Conservation (phyloP, 2,888 invertebrate genomes). For the Linnaemya vulpina region DNA sequence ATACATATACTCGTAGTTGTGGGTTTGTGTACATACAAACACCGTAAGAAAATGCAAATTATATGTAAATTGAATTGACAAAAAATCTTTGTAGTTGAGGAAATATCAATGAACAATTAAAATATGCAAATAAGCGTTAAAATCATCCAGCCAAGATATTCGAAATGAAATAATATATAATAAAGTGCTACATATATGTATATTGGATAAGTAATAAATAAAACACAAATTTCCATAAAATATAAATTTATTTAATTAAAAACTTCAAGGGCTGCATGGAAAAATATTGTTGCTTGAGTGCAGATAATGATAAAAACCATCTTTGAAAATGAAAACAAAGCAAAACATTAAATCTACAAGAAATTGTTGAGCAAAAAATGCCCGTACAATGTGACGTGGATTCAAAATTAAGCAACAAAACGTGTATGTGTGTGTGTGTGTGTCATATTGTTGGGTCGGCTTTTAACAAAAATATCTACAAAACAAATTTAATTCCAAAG, state of each 20-base stretch:
- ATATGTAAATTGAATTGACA: too few relatives aligned
- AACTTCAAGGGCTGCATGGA: slow-evolving; percentile 1
- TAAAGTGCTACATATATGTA: background rate
- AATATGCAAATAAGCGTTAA: background rate
- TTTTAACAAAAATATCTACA: background rate
- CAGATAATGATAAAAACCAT: background rate
- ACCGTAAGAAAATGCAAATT: too few relatives aligned
- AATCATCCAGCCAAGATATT: background rate
- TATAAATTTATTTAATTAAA: background rate
- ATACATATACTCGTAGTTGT: too few relatives aligned
- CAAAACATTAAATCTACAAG: slow-evolving; percentile 9
- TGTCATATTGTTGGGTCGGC: background rate
- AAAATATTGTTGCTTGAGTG: background rate
- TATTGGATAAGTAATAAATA: slow-evolving; percentile 1
- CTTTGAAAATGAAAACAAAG: background rate
- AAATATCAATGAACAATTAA: background rate
- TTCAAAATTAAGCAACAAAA: slow-evolving; percentile 15
- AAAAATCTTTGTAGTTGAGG: too few relatives aligned
- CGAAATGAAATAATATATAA: background rate
- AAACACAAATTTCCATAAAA: slow-evolving; percentile 2
- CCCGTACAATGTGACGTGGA: slow-evolving; percentile 60
- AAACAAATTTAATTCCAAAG: slow-evolving; percentile 15
- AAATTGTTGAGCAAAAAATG: background rate
- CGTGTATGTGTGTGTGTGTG: background rate
- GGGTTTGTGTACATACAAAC: too few relatives aligned